Conservation (phyloP, 2,113 vertebrate species). For the Clarias batrachus region DNA sequence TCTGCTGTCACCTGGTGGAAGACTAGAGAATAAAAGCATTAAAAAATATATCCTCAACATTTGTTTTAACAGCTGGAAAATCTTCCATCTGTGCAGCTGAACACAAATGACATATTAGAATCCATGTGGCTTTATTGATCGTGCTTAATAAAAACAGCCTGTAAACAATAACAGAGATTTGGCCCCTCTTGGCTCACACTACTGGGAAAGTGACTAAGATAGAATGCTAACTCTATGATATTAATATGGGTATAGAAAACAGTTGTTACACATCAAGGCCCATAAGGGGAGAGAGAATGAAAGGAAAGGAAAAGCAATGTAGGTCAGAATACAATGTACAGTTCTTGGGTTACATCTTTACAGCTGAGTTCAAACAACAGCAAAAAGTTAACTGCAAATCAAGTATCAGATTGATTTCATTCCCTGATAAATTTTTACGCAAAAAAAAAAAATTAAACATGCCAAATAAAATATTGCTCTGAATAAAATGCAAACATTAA, state of each 20-base stretch:
- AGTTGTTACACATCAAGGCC: not conserved
- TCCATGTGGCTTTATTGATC: not conserved
- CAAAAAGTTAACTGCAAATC: not conserved
- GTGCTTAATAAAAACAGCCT: not conserved
- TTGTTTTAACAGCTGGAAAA: not conserved
- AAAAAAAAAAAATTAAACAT: not conserved
- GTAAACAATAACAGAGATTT: not conserved
- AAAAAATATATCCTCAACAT: not conserved
- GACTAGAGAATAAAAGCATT: not conserved
- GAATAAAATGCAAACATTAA: not conserved
- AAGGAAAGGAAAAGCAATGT: not conserved
- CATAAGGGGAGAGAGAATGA: not conserved
- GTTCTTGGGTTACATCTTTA: not conserved
- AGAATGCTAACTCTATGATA: not conserved
- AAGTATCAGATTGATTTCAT: not conserved
- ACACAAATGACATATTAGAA: not conserved
- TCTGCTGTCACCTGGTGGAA: conserved; percentile 70
- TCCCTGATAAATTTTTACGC: not conserved
- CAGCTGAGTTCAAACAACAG: not conserved
- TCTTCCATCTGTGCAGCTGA: not conserved
- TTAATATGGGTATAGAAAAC: not conserved
- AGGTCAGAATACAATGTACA: not conserved
- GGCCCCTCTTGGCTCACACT: not conserved
- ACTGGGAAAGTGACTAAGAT: not conserved
- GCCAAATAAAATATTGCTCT: not conserved